A percentile compares a stretch with the other conserved stretches of the same genome.
Conservation (phyloP, 2,797 vertebrate genomes). For the Acanthopagrus latus region DNA sequence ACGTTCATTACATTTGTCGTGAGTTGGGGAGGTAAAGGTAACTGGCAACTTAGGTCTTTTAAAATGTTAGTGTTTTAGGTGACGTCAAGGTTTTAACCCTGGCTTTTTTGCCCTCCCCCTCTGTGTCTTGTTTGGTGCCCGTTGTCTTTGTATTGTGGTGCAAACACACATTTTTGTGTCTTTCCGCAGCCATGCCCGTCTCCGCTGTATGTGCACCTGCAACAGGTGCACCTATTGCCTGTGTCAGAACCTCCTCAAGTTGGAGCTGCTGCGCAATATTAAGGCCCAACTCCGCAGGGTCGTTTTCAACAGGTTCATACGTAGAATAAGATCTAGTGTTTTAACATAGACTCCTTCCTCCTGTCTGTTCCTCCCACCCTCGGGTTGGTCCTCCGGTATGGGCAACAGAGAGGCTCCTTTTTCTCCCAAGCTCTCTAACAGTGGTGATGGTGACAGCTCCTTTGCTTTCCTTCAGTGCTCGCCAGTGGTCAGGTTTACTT, state of each 20-base stretch:
- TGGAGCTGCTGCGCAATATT: constrained; percentile 97
- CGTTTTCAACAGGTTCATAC: constrained; percentile 97
- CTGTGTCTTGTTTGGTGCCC: constrained; percentile 61
- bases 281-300: constrained; percentile 97
- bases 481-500: constrained; percentile 44
- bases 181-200: constrained; percentile 96
- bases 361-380: constrained; percentile 51
- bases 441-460: constrained; percentile 48
- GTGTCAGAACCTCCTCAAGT: constrained; percentile 99
- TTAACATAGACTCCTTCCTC: constrained; percentile 59
- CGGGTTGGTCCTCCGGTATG: constrained; percentile 10
- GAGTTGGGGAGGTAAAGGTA: constrained; percentile 8
- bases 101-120: constrained; percentile 75
- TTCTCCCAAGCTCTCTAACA: constrained; percentile 56
- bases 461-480: constrained; percentile 42
- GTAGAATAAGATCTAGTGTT: constrained; percentile 61
- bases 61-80: not conserved
- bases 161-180: constrained; percentile 83
- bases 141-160: constrained; percentile 58
- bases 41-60: constrained; percentile 15
- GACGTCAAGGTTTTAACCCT: not conserved
- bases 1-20: not conserved
- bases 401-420: constrained; percentile 33
- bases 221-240: constrained; percentile 99
- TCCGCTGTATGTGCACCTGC: constrained; percentile 97